Evolutionary conservation across 2,113 vertebrate genomes (phyloP).

Genomic region (Oreotrochilus melanogaster): DNA sequence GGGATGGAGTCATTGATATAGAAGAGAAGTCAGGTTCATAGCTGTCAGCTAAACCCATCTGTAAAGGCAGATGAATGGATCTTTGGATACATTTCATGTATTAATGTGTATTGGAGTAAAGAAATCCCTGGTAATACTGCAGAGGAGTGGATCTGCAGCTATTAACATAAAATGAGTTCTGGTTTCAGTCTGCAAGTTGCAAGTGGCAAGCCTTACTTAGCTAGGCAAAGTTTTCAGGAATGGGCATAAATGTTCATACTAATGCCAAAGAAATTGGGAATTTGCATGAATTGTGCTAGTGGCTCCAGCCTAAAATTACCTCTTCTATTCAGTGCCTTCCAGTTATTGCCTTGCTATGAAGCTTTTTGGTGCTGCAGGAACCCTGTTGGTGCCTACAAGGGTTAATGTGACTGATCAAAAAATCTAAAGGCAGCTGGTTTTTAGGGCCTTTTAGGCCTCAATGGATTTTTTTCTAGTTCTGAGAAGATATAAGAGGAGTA

Average conservation of each 20-base stretch:
- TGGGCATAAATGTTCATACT: neutral
- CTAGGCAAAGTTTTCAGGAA: neutral
- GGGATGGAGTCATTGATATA: neutral
- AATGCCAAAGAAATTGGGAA: neutral
- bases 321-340: neutral
- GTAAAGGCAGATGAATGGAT: neutral
- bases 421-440: neutral
- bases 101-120: neutral
- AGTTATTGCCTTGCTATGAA: neutral
- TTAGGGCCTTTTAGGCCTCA: neutral
- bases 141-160: neutral
- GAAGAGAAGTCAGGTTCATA: neutral
- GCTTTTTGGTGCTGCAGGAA: neutral
- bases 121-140: neutral
- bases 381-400: neutral
- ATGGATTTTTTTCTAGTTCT: neutral
- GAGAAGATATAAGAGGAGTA: neutral
- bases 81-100: neutral
- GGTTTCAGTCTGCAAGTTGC: neutral
- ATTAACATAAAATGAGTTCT: neutral
- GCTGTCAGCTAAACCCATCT: constrained; percentile 8
- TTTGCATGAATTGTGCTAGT: neutral
- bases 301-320: neutral
- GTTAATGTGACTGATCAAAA: neutral
- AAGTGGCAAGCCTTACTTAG: neutral